phyloP scores from a whole-genome alignment of 2,888 invertebrate species.

The Eremobia ochroleuca region DNA sequence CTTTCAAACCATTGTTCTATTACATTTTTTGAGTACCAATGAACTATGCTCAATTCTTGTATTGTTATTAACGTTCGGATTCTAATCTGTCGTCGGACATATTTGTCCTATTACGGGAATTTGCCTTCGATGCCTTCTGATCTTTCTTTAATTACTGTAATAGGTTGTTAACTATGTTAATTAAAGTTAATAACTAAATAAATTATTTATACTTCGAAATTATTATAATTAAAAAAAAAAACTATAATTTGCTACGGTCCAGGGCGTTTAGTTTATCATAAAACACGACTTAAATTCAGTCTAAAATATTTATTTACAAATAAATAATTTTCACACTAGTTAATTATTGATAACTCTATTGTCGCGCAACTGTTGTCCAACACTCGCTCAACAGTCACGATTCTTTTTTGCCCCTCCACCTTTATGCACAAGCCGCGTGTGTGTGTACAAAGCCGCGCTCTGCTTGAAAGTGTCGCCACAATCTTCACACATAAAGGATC shows the following conservation, averaged over 20 bases:
- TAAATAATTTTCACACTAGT: not conserved
- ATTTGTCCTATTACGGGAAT: too few species aligned
- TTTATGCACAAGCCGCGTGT: slow-evolving; percentile 73
- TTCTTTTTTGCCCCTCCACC: slow-evolving; percentile 18
- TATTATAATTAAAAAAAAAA: not conserved
- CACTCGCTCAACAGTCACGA: slow-evolving; percentile 29
- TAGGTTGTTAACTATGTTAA: too few species aligned
- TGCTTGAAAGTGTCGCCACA: slow-evolving; percentile 84
- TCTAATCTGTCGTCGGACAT: too few species aligned
- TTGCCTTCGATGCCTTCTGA: not conserved
- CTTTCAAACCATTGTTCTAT: not conserved
- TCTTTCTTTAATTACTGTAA: not conserved
- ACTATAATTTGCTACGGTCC: not conserved
- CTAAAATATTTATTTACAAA: slow-evolving; percentile 13
- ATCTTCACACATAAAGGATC: slow-evolving; percentile 80
- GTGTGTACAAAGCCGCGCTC: slow-evolving; percentile 79
- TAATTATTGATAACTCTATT: too few species aligned
- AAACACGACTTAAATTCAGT: not conserved
- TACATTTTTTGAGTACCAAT: not conserved
- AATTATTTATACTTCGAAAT: not conserved
- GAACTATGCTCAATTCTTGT: not conserved
- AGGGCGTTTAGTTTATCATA: not conserved
- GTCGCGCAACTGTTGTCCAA: slow-evolving; percentile 1
- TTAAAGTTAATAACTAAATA: not conserved
- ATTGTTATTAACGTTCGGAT: too few species aligned